Base-by-base conservation (phyloP, 2,888 invertebrate genomes). In the Platycnemis pennipes region DNA sequence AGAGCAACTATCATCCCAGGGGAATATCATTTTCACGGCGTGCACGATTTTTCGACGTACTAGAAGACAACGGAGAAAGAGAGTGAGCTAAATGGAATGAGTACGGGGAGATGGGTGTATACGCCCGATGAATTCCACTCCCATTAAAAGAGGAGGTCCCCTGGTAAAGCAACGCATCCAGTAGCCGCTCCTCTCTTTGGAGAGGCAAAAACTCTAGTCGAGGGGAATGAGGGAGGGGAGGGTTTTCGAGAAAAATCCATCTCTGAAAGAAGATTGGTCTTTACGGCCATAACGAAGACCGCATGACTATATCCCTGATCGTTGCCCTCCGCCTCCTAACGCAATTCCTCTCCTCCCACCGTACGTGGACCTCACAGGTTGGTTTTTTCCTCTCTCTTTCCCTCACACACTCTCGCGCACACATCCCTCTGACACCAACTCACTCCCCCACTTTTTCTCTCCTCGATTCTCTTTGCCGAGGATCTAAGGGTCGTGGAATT, bases 391-490 rank as follows among this genome's bases (percentile, higher is more conserved):
- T 37, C 37, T 4, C 56, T 53, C 16, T 56, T 45, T 37, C 89
- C 42, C 42, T 56, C 89, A 42, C 56, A 16, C 5, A n/a, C 37
- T 86, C 86, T 19, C 86, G 11, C 86, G 16, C 86, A 63, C 26
- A 63, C 63, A 63, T 7, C 69, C 91, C 63, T 8, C 69, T 63
- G n/a, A 69, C 91, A 91, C 91, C 89, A 19, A 89, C 89, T n/a
- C 69, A 44, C 26, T 31, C 44, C 37, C 87, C n/a, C n/a, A 22
- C 46, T 46, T 44, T 46, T 77, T 77, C 77, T 77, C 77, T 31
- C 77, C 77, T 77, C 37, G 77, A 37, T 37, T 87, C 46, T 87
- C 87, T 87, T 45, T 45, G 37, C 49, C 42, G 91, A 44, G 44
- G 63, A 63, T 44, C 44, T 69, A 69, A 42, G 89, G 63, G 89